Conservation (phyloP, 2,113 vertebrate species). For the Anoura caudifer region DNA sequence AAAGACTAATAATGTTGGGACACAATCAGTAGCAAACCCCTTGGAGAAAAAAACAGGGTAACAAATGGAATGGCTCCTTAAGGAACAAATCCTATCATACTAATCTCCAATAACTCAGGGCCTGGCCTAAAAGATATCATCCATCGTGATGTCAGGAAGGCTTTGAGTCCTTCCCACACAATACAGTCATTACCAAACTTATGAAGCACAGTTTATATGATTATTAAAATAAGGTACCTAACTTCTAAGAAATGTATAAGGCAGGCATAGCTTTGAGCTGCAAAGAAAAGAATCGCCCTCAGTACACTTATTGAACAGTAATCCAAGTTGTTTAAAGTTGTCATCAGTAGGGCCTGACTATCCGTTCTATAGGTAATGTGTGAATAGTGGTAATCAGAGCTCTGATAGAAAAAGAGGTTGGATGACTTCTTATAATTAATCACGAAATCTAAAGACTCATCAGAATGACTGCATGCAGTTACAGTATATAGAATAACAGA, state of each 20-base stretch:
- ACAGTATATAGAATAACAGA: background rate
- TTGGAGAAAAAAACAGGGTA: background rate
- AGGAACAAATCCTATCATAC: constrained; percentile 9
- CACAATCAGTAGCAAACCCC: constrained; percentile 13
- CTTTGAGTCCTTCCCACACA: constrained; percentile 8
- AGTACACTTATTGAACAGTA: background rate
- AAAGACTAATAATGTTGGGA: constrained; percentile 19
- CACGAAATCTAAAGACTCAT: background rate
- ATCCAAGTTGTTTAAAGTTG: background rate
- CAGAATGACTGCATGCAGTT: background rate
- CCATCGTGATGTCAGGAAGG: background rate
- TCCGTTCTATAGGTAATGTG: background rate
- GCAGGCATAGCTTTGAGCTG: background rate
- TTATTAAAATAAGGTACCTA: background rate
- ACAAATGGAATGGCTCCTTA: constrained; percentile 26
- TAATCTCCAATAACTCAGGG: background rate
- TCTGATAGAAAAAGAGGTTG: background rate
- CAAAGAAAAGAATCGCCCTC: background rate
- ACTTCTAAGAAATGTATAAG: background rate
- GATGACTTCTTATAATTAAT: background rate
- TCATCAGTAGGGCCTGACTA: background rate
- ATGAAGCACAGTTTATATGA: background rate
- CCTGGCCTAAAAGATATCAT: background rate
- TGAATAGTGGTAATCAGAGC: background rate
- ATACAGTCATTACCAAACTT: background rate